Conservation (phyloP, 2,113 vertebrate genomes). For the Herpetotheres cachinnans region DNA sequence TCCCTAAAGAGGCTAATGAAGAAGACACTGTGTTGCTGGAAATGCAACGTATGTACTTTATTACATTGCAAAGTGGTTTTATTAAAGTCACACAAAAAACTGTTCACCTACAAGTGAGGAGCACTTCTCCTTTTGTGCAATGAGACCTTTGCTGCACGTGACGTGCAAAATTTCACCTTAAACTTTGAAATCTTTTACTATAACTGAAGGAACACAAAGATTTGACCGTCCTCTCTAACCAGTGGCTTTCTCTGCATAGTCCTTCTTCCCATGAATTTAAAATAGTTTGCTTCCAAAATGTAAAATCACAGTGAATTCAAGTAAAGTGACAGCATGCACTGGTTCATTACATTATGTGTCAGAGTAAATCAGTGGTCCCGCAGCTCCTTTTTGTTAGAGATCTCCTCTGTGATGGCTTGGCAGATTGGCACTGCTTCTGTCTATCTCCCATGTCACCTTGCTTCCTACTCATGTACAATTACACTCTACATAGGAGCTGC, state of each 20-base stretch:
- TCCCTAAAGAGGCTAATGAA: neutral
- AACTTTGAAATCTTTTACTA: neutral
- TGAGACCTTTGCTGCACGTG: fast-evolving
- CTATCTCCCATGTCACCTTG: neutral
- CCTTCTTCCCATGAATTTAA: slow-evolving; percentile 22
- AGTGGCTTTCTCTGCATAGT: neutral
- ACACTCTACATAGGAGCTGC: neutral
- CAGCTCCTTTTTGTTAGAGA: slow-evolving; percentile 29
- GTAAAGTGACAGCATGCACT: slow-evolving; percentile 34
- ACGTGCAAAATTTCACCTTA: neutral
- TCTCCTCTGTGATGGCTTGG: neutral
- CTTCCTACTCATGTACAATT: slow-evolving; percentile 39
- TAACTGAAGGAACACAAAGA: neutral
- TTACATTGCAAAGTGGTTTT: neutral
- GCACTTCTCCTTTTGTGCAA: neutral
- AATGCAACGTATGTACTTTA: neutral
- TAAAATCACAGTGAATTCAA: slow-evolving; percentile 35
- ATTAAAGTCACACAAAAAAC: neutral
- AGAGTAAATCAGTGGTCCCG: slow-evolving; percentile 34
- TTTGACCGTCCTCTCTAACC: neutral
- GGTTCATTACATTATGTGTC: slow-evolving; percentile 53
- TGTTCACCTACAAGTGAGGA: neutral
- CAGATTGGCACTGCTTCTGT: slow-evolving; percentile 24
- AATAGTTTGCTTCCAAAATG: slow-evolving; percentile 41
- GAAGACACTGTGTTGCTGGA: neutral